Evolutionary conservation across 2,888 invertebrate genomes (phyloP), one percentile per base, ranked within the genome.

Genomic region (Cylindroiulus punctatus): DNA sequence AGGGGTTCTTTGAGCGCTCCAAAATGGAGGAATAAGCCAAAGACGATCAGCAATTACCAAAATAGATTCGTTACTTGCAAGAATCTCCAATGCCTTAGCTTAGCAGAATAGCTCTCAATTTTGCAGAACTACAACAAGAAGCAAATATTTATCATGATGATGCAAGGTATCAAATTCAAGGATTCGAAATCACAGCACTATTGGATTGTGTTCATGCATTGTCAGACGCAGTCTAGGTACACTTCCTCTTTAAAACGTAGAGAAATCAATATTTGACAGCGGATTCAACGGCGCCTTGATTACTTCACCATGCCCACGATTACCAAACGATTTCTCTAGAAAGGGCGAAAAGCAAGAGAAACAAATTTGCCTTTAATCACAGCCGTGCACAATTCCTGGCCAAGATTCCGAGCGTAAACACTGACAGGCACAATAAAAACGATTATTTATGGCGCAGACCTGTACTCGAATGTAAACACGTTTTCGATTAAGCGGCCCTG

Each of bases 391-490:
- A 57, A 57, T 57, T 57, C n/a, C 4, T 14, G 57, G 14, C 3
- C n/a, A 57, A 57, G 57, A 57, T 57, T 57, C 8, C 22, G 57
- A n/a, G 22, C 57, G 47, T 14, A 47, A 47, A 5, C 47, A 10
- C 57, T 57, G 57, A 40, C 40, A 40, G 40, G 40, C 40, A 40
- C 4, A 40, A 40, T 8, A 57, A 22, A 19, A 57, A 3, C n/a
- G n/a, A 52, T 52, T 52, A 57, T 57, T 57, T 57, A 57, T 57
- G n/a, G 57, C 8, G n/a, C 22, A 8, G 57, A 22, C 57, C 22
- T n/a, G 57, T 8, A n/a, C n/a, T n/a, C 57, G n/a, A 57, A 57
- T n/a, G n/a, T 57, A 57, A 57, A n/a, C 57, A 57, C 57, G 57
- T 57, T 57, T 57, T 57, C 57, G 57, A 57, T 57, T 57, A 57